Evolutionary conservation across 1,140 invertebrate genomes (phyloP), one percentile per base, ranked within the genome.

Genomic region (Halictus rubicundus): DNA sequence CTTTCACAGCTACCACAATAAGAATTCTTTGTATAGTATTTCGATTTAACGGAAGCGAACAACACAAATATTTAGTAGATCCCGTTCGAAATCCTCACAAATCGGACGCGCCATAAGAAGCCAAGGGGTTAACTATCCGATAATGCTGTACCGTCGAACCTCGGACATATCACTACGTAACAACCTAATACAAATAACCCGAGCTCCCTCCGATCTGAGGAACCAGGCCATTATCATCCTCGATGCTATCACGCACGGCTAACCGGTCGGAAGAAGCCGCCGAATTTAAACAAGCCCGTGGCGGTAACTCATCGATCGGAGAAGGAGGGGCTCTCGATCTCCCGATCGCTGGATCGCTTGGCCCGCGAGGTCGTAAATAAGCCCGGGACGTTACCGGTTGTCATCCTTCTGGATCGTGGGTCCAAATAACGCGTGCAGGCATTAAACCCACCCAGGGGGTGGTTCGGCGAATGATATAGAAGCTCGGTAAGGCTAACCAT

Each of bases 241-340:
- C 71, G 57, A 39, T 60, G 39, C 19, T 25, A 60, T 60, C 59
- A 32, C 9, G 23, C 4, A 0, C 12, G 21, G 16, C 57, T 54
- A 59, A 16, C 9, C 37, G 7, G 19, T 23, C 59, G n/a, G 46
- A 64, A 64, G 21, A 10, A 21, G 60, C 60, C 42, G 23, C 60
- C 59, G 42, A 73, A 73, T 61, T 73, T 59, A 73, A 73, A 73
- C 71, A 73, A 7, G 60, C 71, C 60, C 60, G 71, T 59, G 71
- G 70, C 70, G 70, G 2, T 19, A 27, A n/a, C n/a, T 64, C 61
- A 27, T 75, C 73, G 61, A 68, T 57, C 46, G 63, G 27, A 68
- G 39, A 46, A 3, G 5, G 2, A 72, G 46, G 12, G 10, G 42
- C 21, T 16, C 25, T 57, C 46, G 19, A 32, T 39, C 14, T 25